phyloP scores from a whole-genome alignment of 2,113 vertebrate genomes.

The Paratilapia polleni region DNA sequence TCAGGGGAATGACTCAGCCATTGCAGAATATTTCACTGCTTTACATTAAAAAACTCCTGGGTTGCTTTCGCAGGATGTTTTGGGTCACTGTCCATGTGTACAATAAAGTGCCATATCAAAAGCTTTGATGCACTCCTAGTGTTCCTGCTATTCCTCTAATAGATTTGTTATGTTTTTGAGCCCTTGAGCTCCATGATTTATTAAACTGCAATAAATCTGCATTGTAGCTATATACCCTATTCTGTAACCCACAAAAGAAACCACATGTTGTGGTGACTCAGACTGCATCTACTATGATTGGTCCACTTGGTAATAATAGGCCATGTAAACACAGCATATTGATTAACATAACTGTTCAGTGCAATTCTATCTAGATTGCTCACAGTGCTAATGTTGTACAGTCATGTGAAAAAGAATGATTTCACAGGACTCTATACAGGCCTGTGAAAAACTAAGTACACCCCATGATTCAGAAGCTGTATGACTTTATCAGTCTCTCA shows the following conservation, averaged over 20 bases:
- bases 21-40: background rate
- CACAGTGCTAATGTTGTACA: background rate
- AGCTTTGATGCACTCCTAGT: background rate
- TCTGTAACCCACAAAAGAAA: background rate
- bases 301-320: background rate
- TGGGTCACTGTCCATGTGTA: background rate
- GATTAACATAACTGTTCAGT: background rate
- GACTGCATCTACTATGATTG: background rate
- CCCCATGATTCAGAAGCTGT: background rate
- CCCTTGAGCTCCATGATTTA: background rate
- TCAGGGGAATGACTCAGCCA: background rate
- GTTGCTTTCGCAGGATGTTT: background rate
- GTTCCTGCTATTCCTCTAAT: background rate
- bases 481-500: background rate
- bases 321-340: background rate
- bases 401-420: background rate
- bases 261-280: background rate
- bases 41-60: background rate
- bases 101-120: background rate
- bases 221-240: background rate
- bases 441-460: background rate
- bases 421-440: background rate
- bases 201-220: background rate
- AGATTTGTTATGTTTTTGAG: background rate
- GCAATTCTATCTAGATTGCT: background rate